phyloP scores from a whole-genome alignment of 2,797 vertebrate genomes.

The Serranus cabrilla region DNA sequence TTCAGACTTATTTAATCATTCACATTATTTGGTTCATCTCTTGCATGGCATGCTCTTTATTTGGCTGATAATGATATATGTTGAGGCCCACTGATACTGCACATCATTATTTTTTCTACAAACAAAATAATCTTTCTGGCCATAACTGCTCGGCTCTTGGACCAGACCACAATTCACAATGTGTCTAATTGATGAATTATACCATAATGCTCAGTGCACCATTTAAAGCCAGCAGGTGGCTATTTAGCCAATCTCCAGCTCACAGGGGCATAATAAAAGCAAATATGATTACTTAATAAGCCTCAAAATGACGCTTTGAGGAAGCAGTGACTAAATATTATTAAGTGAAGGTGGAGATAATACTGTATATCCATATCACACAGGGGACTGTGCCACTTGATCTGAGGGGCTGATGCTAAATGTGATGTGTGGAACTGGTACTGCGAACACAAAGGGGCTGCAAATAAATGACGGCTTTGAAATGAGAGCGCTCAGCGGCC shows the following conservation, averaged over 20 bases:
- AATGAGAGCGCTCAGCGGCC: conserved; percentile 45
- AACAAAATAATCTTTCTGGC: neutral
- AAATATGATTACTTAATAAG: conserved; percentile 23
- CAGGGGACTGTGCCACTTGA: conserved; percentile 19
- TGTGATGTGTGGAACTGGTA: conserved; percentile 40
- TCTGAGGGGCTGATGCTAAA: conserved; percentile 41
- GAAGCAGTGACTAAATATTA: conserved; percentile 25
- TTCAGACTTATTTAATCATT: neutral
- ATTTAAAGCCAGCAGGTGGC: conserved; percentile 28
- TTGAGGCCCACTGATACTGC: neutral
- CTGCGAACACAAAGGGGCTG: conserved; percentile 45
- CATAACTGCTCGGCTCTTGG: neutral
- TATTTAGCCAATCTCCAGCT: conserved; percentile 35
- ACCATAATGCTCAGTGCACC: conserved; percentile 18
- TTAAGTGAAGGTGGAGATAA: conserved; percentile 10
- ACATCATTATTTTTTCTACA: neutral
- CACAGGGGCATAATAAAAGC: conserved; percentile 25
- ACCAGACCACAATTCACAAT: neutral
- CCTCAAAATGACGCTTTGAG: conserved; percentile 6
- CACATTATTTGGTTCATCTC: neutral
- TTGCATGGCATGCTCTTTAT: neutral
- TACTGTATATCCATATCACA: conserved; percentile 21
- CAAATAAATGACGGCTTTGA: conserved; percentile 68
- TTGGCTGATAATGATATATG: neutral
- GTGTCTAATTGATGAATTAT: conserved; percentile 34